phyloP scores from a whole-genome alignment of 2,797 vertebrate genomes.

The Graptemys geographica region DNA sequence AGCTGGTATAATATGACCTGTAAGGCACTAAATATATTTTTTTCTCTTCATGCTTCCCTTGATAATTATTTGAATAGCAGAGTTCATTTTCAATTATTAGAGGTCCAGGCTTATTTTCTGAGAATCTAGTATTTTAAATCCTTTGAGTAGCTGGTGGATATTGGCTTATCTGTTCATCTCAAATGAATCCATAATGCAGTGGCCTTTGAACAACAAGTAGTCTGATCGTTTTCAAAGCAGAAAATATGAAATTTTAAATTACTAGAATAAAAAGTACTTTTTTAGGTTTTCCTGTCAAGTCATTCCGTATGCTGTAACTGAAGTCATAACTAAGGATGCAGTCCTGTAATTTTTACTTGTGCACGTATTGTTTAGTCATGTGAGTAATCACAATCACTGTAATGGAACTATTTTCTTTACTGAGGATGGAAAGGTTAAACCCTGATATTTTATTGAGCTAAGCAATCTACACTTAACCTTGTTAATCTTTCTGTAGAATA shows the following conservation, averaged over 20 bases:
- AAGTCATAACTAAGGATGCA: constrained; percentile 9
- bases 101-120: constrained; percentile 16
- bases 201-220: background rate
- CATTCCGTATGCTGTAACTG: constrained; percentile 12
- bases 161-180: constrained; percentile 1
- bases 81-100: background rate
- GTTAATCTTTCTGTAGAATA: background rate
- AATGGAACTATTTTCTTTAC: background rate
- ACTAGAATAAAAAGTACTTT: background rate
- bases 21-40: background rate
- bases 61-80: constrained; percentile 1
- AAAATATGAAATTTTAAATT: background rate
- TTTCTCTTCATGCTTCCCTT: background rate
- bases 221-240: background rate
- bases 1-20: background rate
- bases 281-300: background rate
- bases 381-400: background rate
- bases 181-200: constrained; percentile 12
- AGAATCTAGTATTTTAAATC: constrained; percentile 23
- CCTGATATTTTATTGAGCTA: background rate
- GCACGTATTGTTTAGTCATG: background rate
- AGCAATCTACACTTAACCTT: background rate
- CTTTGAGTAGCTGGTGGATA: background rate
- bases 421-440: background rate
- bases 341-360: constrained; percentile 17